Conservation (phyloP, 2,797 vertebrate species). For the Lithobates pipiens region DNA sequence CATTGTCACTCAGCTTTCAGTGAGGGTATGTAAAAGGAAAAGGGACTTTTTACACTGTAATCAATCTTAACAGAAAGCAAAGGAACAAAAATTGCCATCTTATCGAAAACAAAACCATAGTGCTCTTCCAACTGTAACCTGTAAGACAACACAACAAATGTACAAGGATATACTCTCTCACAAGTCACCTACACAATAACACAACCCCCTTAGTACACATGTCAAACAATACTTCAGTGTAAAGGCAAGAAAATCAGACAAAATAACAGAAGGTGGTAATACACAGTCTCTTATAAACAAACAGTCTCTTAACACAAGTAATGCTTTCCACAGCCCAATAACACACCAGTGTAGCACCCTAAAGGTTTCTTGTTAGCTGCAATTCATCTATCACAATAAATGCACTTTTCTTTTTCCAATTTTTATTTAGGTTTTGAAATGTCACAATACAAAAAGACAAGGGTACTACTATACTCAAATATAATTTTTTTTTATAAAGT, state of each 20-base stretch:
- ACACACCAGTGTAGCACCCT: no score
- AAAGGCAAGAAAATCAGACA: not conserved
- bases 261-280: no score
- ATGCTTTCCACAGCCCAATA: no score
- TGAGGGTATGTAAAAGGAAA: not conserved
- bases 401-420: no score
- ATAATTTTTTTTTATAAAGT: no score
- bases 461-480: no score
- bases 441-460: no score
- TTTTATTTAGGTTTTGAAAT: no score
- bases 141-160: not conserved
- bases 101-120: not conserved
- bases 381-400: no score
- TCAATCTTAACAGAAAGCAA: not conserved
- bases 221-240: not conserved
- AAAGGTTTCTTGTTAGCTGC: no score
- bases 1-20: not conserved
- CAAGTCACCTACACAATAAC: not conserved
- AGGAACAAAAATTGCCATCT: not conserved
- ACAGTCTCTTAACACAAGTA: no score
- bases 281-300: no score
- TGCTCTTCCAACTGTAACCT: not conserved
- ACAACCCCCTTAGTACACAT: not conserved
- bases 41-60: not conserved
- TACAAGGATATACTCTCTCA: not conserved